phyloP scores from a whole-genome alignment of 1,140 invertebrate genomes.

The Drosophila sturtevanti region DNA sequence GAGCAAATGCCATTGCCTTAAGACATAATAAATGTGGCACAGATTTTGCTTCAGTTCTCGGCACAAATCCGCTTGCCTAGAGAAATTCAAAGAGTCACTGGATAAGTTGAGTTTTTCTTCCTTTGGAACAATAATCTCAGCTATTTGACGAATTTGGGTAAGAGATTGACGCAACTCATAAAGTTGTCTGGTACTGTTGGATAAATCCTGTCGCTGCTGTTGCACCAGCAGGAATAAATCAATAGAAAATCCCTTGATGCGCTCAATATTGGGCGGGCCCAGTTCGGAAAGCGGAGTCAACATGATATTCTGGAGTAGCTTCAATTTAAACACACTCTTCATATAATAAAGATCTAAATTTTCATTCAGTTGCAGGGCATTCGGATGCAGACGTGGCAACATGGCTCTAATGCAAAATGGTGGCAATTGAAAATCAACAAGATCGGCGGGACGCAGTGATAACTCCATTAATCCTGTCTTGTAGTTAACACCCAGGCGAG shows the following conservation, averaged over 20 bases:
- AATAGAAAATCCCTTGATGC: slow-evolving; percentile 91
- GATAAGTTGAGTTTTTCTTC: neutral
- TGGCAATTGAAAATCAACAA: slow-evolving; percentile 63
- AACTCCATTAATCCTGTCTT: slow-evolving; percentile 87
- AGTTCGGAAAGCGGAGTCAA: slow-evolving; percentile 89
- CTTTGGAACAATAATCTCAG: slow-evolving; percentile 32
- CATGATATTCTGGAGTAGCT: slow-evolving; percentile 86
- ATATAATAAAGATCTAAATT: slow-evolving; percentile 78
- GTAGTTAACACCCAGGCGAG: slow-evolving; percentile 90
- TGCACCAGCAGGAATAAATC: slow-evolving; percentile 87
- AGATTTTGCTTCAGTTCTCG: slow-evolving; percentile 48
- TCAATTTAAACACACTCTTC: slow-evolving; percentile 81
- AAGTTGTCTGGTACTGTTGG: slow-evolving; percentile 75
- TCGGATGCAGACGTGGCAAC: slow-evolving; percentile 57
- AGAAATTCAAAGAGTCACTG: slow-evolving; percentile 28
- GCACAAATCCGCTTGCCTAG: slow-evolving; percentile 35
- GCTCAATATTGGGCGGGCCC: slow-evolving; percentile 90
- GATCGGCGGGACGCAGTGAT: slow-evolving; percentile 73
- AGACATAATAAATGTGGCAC: slow-evolving; percentile 51
- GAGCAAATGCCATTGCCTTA: slow-evolving; percentile 64
- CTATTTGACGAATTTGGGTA: slow-evolving; percentile 51
- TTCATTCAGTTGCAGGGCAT: slow-evolving; percentile 62
- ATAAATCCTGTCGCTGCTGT: slow-evolving; percentile 82
- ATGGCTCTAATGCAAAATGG: slow-evolving; percentile 70
- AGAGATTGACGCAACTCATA: slow-evolving; percentile 78